These are phyloP conservation scores for Anadara kagoshimensis DNA, from an alignment of 1,140 invertebrate species.

Conservation along the genomic window DNA sequence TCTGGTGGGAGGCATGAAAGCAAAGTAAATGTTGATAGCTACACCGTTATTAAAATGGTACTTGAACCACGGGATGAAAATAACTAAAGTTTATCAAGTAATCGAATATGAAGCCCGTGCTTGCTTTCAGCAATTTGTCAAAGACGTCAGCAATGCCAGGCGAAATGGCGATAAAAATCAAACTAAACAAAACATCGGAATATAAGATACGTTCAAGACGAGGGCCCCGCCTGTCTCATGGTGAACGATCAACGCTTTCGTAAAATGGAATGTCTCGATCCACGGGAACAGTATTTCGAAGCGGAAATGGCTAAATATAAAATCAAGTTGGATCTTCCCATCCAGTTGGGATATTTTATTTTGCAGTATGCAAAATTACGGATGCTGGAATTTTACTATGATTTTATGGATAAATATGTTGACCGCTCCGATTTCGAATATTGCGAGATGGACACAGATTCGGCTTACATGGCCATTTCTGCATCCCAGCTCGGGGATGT, in stretches of 20 bases:
- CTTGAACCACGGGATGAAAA: constrained; percentile 36
- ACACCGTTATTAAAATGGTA: constrained; percentile 52
- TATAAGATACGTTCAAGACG: too few species aligned
- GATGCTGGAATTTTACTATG: too few species aligned
- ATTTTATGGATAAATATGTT: too few species aligned
- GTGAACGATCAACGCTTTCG: too few species aligned
- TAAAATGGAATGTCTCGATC: too few species aligned
- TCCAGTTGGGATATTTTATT: constrained; percentile 42
- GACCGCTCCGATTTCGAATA: too few species aligned
- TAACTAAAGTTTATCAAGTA: constrained; percentile 36
- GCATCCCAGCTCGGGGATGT: constrained; percentile 12
- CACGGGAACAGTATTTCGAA: constrained; percentile 30
- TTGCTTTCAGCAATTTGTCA: constrained; percentile 30
- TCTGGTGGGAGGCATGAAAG: constrained; percentile 38
- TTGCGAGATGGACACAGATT: too few species aligned
- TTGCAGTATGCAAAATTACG: constrained; percentile 45
- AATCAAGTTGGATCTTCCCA: constrained; percentile 31
- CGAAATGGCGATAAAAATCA: constrained; percentile 31
- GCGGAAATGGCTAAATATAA: constrained; percentile 27
- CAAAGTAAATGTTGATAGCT: constrained; percentile 42
- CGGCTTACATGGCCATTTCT: constrained; percentile 46
- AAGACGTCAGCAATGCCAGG: constrained; percentile 23
- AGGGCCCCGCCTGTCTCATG: too few species aligned
- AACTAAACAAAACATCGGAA: too few species aligned
- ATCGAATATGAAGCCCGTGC: constrained; percentile 31